Evolutionary conservation across 1,140 invertebrate species (phyloP).

Genomic region (Helicoverpa zea): DNA sequence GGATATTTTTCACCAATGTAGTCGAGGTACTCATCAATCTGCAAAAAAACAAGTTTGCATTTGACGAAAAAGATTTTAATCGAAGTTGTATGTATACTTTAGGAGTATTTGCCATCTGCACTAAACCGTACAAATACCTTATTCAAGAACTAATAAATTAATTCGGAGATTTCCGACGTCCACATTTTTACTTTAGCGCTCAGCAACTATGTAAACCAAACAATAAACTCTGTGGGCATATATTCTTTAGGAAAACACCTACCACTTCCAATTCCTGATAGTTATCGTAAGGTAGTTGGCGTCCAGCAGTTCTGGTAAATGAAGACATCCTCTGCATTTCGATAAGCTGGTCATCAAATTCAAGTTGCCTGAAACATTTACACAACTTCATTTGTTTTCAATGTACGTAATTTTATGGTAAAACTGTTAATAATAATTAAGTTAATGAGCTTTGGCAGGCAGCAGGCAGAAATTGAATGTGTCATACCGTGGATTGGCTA

Average conservation of each 20-base stretch:
- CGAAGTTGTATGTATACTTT: too few relatives aligned
- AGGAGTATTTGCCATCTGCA: not conserved
- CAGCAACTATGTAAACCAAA: too few relatives aligned
- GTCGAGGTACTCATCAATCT: conserved; percentile 85
- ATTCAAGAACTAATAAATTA: too few relatives aligned
- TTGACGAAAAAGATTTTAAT: not conserved
- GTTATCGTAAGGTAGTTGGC: conserved; percentile 51
- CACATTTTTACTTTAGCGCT: too few relatives aligned
- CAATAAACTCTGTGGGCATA: too few relatives aligned
- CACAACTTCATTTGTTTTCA: too few relatives aligned
- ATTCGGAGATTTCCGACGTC: too few relatives aligned
- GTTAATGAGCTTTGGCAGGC: too few relatives aligned
- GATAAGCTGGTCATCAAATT: conserved; percentile 64
- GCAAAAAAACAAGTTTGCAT: conserved; percentile 44
- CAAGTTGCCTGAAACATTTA: conserved; percentile 59
- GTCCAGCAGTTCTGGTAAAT: not conserved
- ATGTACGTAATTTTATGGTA: too few relatives aligned
- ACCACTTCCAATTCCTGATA: conserved; percentile 53
- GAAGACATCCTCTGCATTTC: conserved; percentile 45
- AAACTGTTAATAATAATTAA: too few relatives aligned
- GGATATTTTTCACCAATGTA: conserved; percentile 80
- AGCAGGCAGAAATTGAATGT: too few relatives aligned
- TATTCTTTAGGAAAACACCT: not conserved
- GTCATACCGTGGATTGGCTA: too few relatives aligned
- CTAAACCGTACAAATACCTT: not conserved